Evolutionary conservation across 2,888 invertebrate species (phyloP).

Genomic region (Aporophyla lueneburgensis): DNA sequence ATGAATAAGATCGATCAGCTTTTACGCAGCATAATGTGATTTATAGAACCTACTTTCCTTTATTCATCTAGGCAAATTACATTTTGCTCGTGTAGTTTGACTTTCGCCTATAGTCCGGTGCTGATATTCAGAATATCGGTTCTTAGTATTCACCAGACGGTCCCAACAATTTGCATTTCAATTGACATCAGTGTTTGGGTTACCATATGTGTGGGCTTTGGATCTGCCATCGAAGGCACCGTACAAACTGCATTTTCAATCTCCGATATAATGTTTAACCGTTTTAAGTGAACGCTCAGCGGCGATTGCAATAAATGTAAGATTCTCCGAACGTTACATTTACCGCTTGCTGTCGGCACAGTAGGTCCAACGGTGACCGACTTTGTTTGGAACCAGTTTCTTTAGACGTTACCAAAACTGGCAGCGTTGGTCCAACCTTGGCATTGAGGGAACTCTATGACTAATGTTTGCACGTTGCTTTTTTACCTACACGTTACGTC

Average conservation of each 20-base stretch:
- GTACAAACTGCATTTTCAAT: conserved; percentile 63
- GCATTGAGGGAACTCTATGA: conserved; percentile 85
- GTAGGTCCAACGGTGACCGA: conserved; percentile 73
- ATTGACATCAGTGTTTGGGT: conserved; percentile 49
- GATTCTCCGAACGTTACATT: conserved; percentile 67
- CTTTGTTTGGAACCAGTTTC: conserved; percentile 80
- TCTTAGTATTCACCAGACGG: conserved; percentile 50
- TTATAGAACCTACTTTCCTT: conserved; percentile 62
- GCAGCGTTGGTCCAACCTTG: conserved; percentile 81
- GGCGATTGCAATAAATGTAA: conserved; percentile 61
- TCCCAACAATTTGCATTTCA: conserved; percentile 62
- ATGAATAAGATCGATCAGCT: conserved; percentile 47
- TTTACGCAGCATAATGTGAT: conserved; percentile 55
- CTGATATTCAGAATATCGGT: conserved; percentile 43
- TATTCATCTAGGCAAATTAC: conserved; percentile 63
- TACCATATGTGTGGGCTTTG: conserved; percentile 47
- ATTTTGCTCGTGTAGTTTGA: conserved; percentile 45
- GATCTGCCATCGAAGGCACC: conserved; percentile 47
- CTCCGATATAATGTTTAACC: conserved; percentile 48
- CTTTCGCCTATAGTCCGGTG: conserved; percentile 50
- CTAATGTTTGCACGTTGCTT: conserved; percentile 75
- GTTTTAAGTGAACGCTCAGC: conserved; percentile 63
- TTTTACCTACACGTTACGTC: conserved; percentile 67
- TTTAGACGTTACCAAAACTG: conserved; percentile 75
- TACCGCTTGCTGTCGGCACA: conserved; percentile 68